Evolutionary conservation across 2,113 vertebrate species (phyloP).

Genomic region (Sclerurus mexicanus): DNA sequence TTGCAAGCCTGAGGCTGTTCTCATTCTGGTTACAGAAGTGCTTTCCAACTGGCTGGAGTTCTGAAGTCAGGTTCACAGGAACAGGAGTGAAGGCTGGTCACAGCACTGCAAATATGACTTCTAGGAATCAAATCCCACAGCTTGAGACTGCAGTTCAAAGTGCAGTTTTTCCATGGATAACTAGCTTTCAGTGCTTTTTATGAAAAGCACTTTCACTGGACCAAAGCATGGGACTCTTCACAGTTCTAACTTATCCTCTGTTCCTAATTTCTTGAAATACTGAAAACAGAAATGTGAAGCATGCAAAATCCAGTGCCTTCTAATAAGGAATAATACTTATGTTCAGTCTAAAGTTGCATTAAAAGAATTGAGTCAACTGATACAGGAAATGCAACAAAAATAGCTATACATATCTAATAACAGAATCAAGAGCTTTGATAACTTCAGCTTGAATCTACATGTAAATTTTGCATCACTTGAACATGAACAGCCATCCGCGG

Average conservation of each 20-base stretch:
- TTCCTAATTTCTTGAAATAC: background rate
- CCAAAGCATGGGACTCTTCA: background rate
- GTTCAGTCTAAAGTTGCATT: background rate
- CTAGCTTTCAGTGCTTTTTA: background rate
- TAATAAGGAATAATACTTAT: background rate
- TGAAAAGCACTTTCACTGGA: background rate
- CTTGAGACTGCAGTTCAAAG: background rate
- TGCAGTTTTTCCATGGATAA: background rate
- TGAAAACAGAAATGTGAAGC: background rate
- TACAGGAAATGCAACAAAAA: background rate
- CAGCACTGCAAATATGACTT: background rate
- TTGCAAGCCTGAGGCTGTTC: conserved; percentile 8
- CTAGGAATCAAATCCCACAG: background rate
- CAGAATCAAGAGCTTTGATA: background rate
- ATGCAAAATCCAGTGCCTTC: background rate
- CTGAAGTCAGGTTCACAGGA: conserved; percentile 25
- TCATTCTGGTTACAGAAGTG: background rate
- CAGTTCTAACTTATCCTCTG: background rate
- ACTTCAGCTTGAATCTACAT: background rate
- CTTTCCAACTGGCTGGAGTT: conserved; percentile 16
- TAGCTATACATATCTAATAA: background rate
- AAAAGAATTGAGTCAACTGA: background rate
- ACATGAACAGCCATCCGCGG: background rate
- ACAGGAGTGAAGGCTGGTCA: background rate
- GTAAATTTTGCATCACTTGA: background rate